Evolutionary conservation across 2,888 invertebrate genomes (phyloP), one percentile per base, ranked within the genome.

Genomic region (Napeogenes sylphis): DNA sequence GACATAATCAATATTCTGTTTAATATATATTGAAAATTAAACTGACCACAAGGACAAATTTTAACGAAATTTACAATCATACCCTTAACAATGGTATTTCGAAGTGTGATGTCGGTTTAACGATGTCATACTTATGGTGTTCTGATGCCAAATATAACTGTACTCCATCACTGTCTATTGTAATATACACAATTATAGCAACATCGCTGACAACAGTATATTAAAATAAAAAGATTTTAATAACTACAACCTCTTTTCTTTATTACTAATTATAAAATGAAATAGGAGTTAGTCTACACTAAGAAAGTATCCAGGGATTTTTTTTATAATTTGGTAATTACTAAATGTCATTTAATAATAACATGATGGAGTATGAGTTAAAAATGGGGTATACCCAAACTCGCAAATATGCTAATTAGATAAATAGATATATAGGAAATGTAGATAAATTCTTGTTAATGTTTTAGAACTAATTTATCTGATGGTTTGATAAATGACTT

Each of bases 361-460:
- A 42, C 2, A 42, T 30, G 21, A 51, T 30, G 30, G 6, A 51
- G 12, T 10, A 51, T 30, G 12, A 12, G 30, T 51, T 51, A 30
- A 8, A 51, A 8, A 47, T 14, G 6, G 30, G 6, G 30, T 10
- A 51, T 12, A 30, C 10, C 21, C 21, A 21, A 51, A 8, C n/a
- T 30, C 21, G 5, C 30, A 51, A 30, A 30, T 51, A 51, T 51
- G 3, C 33, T 61, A 55, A 61, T 66, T 66, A 66, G 66, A 59
- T 68, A 64, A 62, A 71, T 70, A 71, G 69, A 66, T 64, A 68
- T 21, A 53, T 55, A 51, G 51, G 42, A 64, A 71, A 71, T 75
- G 73, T 77, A 77, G 74, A 75, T 74, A 73, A 74, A 72, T 68
- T 69, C 66, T 72, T 73, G 74, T 74, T 75, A 71, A 67, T 62